Percentiles rank a stretch among this genome's conserved stretches.
Conservation (phyloP, 2,888 invertebrate genomes). For the Dryadula phaetusa region DNA sequence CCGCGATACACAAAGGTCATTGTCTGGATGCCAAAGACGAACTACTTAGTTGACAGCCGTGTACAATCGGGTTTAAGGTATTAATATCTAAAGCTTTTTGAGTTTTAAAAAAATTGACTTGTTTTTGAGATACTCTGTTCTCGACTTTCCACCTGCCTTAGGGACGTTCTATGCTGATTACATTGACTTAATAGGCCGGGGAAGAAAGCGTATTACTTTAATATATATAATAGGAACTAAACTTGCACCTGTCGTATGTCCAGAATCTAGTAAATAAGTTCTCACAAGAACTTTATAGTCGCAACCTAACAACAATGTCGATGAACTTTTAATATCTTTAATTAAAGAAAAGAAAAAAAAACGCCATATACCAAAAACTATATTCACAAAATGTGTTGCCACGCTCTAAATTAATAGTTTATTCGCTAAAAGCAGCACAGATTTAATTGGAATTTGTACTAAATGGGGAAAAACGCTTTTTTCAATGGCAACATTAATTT, state of each 20-base stretch:
- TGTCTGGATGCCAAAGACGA: constrained; percentile 53
- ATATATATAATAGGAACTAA: too few relatives aligned
- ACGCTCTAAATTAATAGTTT: constrained; percentile 29
- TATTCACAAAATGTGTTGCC: constrained; percentile 17
- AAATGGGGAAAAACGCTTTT: constrained; percentile 13
- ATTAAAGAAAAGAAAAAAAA: constrained; percentile 41
- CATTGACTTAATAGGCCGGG: too few relatives aligned
- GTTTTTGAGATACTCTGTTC: too few relatives aligned
- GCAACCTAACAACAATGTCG: not conserved
- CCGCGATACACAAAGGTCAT: constrained; percentile 51
- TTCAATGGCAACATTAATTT: constrained; percentile 27
- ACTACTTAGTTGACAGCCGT: constrained; percentile 58
- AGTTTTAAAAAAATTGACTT: too few relatives aligned
- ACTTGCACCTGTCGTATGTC: too few relatives aligned
- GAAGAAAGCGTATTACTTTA: too few relatives aligned
- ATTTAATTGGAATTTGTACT: constrained; percentile 16
- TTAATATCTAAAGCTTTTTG: constrained; percentile 38
- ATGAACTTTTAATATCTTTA: constrained; percentile 48
- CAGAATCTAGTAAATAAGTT: too few relatives aligned
- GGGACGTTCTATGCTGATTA: too few relatives aligned
- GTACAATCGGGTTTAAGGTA: constrained; percentile 51
- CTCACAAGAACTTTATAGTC: not conserved
- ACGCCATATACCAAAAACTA: constrained; percentile 25
- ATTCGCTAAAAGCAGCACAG: constrained; percentile 10
- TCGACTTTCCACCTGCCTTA: too few relatives aligned